A percentile compares a stretch with the other conserved stretches of the same genome.
Conservation (phyloP, 2,797 vertebrate genomes). For the Threskiornis aethiopicus region DNA sequence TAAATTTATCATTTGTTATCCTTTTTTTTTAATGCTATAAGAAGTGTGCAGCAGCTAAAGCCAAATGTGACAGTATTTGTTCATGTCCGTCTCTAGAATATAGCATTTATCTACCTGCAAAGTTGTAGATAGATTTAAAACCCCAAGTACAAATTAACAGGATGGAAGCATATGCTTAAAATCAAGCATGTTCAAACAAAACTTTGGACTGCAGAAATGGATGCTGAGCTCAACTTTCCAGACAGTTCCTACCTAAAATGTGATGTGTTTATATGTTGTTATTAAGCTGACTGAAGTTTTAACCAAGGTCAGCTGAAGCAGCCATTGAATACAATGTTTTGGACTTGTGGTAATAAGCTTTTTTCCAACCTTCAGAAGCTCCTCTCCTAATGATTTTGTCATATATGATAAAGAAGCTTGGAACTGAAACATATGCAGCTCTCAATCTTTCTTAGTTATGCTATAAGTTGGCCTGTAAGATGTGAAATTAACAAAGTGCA, state of each 20-base stretch:
- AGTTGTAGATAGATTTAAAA: not conserved
- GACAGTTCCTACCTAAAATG: not conserved
- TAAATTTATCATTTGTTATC: constrained; percentile 10
- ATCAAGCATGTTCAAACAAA: not conserved
- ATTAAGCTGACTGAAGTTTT: not conserved
- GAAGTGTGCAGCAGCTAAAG: not conserved
- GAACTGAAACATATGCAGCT: not conserved
- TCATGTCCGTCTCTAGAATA: not conserved
- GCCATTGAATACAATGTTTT: not conserved
- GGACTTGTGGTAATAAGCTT: not conserved
- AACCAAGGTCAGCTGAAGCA: not conserved
- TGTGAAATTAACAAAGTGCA: constrained; percentile 32
- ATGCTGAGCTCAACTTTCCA: not conserved
- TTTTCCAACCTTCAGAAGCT: not conserved
- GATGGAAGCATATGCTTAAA: not conserved
- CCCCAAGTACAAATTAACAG: not conserved
- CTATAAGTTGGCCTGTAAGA: not conserved
- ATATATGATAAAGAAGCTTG: not conserved
- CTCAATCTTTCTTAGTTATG: not conserved
- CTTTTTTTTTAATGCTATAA: constrained; percentile 11
- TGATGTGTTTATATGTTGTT: not conserved
- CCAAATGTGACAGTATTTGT: not conserved
- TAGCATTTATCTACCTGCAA: not conserved
- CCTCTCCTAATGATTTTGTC: not conserved
- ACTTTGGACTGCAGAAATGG: not conserved